These are phyloP conservation scores for Tragelaphus scriptus DNA, from an alignment of 2,113 vertebrate species.

Conservation along the genomic window DNA sequence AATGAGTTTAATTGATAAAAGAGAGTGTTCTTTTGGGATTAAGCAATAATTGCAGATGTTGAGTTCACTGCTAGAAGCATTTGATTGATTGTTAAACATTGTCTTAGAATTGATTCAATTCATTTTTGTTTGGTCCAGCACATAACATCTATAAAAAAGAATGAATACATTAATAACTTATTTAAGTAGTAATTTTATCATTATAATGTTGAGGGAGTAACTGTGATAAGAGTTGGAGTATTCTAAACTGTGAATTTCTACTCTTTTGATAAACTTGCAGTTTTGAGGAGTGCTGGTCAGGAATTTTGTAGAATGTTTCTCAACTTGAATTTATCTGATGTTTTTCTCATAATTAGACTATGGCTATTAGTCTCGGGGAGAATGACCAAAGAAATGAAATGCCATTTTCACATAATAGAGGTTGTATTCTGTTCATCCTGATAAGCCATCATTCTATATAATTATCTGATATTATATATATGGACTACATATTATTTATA, in stretches of 20 bases:
- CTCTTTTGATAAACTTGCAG: background rate
- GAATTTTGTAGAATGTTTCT: background rate
- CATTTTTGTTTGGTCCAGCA: background rate
- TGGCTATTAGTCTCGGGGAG: too few species aligned
- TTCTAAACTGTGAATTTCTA: background rate
- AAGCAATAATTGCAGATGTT: conserved; percentile 29
- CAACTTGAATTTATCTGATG: background rate
- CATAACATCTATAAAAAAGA: background rate
- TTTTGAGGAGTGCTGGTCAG: background rate
- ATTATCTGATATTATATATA: background rate
- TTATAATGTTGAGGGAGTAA: background rate
- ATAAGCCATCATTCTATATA: background rate
- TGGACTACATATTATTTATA: background rate
- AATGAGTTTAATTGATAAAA: background rate
- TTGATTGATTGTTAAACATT: background rate
- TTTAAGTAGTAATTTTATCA: background rate
- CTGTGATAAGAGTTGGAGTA: background rate
- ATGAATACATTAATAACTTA: background rate
- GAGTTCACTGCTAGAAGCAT: background rate
- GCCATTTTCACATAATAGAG: background rate
- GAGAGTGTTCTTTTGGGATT: background rate
- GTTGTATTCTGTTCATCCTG: background rate
- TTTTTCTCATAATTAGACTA: background rate
- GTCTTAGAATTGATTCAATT: background rate
- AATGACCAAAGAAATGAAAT: background rate